Percentiles rank a stretch among this genome's conserved stretches.
phyloP scores from a whole-genome alignment of 2,113 vertebrate genomes.

The Antidorcas marsupialis region DNA sequence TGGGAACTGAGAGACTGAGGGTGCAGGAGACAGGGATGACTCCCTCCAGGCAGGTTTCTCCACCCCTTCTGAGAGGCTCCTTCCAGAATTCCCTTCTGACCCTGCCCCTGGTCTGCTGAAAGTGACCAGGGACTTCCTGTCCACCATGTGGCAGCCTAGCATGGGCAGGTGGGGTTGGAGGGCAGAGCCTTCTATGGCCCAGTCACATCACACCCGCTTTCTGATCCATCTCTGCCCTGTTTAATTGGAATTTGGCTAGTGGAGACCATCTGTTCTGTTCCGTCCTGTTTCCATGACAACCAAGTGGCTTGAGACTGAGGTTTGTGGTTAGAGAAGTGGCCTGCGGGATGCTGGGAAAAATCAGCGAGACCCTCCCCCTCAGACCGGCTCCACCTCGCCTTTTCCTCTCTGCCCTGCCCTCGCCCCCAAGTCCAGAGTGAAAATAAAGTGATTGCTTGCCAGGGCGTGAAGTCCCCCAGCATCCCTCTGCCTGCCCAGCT shows the following conservation, averaged over 20 bases:
- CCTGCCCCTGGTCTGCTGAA: not conserved
- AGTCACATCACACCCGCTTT: constrained; percentile 18
- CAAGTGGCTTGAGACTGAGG: constrained; percentile 80
- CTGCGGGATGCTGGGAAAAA: constrained; percentile 72
- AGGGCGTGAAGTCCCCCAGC: not conserved
- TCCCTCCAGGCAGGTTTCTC: not conserved
- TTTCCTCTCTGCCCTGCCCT: not conserved
- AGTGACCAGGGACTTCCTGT: not conserved
- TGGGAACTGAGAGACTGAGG: not conserved
- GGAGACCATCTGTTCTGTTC: constrained; percentile 81
- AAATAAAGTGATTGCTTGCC: not conserved
- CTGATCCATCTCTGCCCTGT: constrained; percentile 61
- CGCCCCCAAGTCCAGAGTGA: not conserved
- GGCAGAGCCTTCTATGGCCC: constrained; percentile 21
- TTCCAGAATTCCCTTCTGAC: not conserved
- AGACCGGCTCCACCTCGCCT: not conserved
- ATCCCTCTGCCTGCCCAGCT: rapidly evolving
- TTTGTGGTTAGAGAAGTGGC: constrained; percentile 67
- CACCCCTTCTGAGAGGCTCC: not conserved
- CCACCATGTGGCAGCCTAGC: not conserved
- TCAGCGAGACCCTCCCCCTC: constrained; percentile 48
- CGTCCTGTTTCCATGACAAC: constrained; percentile 76
- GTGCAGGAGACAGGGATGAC: not conserved
- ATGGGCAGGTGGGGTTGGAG: not conserved
- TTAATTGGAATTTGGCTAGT: constrained; percentile 74